Evolutionary conservation across 1,140 invertebrate species (phyloP), one percentile per base, ranked within the genome.

Genomic region (Eciton burchellii): DNA sequence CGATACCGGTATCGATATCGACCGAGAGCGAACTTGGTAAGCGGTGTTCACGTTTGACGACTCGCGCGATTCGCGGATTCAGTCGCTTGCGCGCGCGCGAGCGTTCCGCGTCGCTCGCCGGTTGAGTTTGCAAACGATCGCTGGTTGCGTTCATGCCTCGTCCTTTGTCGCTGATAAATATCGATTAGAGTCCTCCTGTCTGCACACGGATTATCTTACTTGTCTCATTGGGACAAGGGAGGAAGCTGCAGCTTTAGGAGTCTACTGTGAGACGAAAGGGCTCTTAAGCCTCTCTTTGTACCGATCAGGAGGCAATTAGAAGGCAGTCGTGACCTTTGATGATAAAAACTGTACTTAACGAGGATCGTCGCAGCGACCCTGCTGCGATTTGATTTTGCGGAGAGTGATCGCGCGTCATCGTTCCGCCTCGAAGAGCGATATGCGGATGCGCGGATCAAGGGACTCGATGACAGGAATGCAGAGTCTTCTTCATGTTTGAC

Each of bases 1-100:
- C 26, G 21, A 63, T 57, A 11, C 9, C 21, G 52, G 19, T 54
- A 54, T 54, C 52, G 52, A 21, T 29, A 54, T 52, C 60, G 45
- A 76, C 9, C 54, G 6, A 35, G 6, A 35, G 49, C 0, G 35
- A 43, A 19, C 66, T 68, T 66, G 24, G 57, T 62, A 56, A 73
- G 35, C 16, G 9, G 19, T 16, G 11, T 49, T 68, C 52, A 14
- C 35, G 29, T 35, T 29, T 45, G 14, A 12, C 14, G 16, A 52
- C 56, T 72, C 8, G 70, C 68, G 21, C n/a, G n/a, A n/a, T n/a
- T n/a, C n/a, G n/a, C n/a, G n/a, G n/a, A n/a, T n/a, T n/a, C n/a
- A n/a, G n/a, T n/a, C n/a, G n/a, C n/a, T n/a, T n/a, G n/a, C n/a
- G n/a, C n/a, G n/a, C n/a, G n/a, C n/a, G n/a, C 35, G 35, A 35